phyloP scores from a whole-genome alignment of 2,888 invertebrate species.

The Hecatera dysodea region DNA sequence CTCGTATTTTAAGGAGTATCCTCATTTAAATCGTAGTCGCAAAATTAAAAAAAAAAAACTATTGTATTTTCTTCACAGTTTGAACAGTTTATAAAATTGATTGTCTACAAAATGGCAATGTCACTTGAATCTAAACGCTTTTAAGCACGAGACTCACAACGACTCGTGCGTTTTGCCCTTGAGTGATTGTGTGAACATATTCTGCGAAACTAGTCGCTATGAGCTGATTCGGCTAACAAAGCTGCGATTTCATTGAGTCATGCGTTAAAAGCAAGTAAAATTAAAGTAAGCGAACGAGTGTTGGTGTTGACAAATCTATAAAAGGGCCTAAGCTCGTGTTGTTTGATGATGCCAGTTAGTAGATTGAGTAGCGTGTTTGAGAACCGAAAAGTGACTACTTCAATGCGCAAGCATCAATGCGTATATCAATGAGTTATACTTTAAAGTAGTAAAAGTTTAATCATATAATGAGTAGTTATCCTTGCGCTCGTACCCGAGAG shows the following conservation, averaged over 20 bases:
- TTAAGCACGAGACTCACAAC: too few species aligned
- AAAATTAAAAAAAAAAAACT: too few species aligned
- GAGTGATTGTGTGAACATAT: too few species aligned
- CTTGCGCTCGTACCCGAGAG: neutral
- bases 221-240: neutral
- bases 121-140: too few species aligned
- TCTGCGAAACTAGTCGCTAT: neutral
- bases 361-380: constrained; percentile 3
- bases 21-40: too few species aligned
- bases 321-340: neutral
- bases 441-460: constrained; percentile 3
- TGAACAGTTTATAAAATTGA: too few species aligned
- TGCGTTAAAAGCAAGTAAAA: neutral
- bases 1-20: too few species aligned
- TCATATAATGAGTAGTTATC: neutral
- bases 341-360: neutral
- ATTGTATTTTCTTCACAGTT: too few species aligned
- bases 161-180: too few species aligned
- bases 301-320: neutral
- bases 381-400: neutral
- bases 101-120: too few species aligned
- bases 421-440: neutral
- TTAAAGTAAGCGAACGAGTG: neutral
- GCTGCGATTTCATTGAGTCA: neutral
- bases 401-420: too few species aligned